Percentiles rank a stretch among this genome's conserved stretches.
Evolutionary conservation across 2,113 vertebrate species (phyloP).

Genomic region (chimpanzee (Pan troglodytes)): DNA sequence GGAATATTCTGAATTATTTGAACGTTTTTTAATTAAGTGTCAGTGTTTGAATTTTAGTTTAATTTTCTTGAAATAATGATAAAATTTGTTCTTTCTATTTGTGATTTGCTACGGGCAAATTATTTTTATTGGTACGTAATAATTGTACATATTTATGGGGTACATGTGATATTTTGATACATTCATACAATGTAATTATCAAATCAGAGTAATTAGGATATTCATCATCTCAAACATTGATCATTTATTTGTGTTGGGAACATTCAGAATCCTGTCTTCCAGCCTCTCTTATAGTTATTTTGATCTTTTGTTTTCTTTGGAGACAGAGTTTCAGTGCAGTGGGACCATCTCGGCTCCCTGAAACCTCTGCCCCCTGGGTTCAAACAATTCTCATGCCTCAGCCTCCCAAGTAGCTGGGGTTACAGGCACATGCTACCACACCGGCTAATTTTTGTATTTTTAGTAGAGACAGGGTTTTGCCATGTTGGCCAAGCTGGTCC

Average conservation of each 20-base stretch:
- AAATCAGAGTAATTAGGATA: neutral
- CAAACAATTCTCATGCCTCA: no score
- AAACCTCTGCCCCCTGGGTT: no score
- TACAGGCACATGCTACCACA: no score
- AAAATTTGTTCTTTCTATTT: neutral
- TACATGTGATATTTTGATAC: neutral
- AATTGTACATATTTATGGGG: neutral
- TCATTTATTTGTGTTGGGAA: neutral
- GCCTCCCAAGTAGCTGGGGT: no score
- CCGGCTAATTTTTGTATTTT: no score
- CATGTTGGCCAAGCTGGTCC: no score
- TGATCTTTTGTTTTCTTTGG: neutral
- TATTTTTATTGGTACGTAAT: neutral
- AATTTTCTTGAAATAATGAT: slow-evolving; percentile 3
- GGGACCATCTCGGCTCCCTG: no score
- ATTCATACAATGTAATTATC: neutral
- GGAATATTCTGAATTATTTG: neutral
- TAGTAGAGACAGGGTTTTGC: no score
- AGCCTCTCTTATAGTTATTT: no score
- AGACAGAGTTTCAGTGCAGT: no score
- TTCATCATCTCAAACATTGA: neutral
- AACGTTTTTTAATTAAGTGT: neutral
- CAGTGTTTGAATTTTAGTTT: slow-evolving; percentile 8
- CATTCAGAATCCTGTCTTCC: neutral
- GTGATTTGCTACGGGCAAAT: neutral